Base-by-base conservation (phyloP, 2,113 vertebrate genomes). In the Aplodontia rufa region DNA sequence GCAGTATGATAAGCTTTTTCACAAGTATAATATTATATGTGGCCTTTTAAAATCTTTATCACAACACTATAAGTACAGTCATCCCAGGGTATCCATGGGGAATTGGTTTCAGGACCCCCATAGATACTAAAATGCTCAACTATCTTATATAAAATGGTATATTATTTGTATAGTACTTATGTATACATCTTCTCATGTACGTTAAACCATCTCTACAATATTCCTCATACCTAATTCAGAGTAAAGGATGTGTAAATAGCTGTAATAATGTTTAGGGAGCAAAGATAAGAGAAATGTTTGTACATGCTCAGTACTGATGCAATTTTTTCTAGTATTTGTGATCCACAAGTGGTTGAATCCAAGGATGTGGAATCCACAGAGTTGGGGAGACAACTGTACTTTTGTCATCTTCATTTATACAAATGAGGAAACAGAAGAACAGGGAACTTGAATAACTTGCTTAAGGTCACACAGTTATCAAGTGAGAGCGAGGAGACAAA, bases 41-140 rank as follows among this genome's bases (percentile, higher is more conserved):
- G 53, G 69, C 60, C 47, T 66, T 86, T 91, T 45, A 84, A 93
- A 88, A 71, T 91, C 60, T 53, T 82, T 45, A 74, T 83, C 53
- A 71, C 35, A 58, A 10, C 19, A 78, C 37, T 69, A 28, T 89
- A 78, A 72, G 37, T 75, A 64, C 14, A 64, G n/a, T 87, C 42
- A 19, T 82, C 37, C 30, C 22, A 51, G 32, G 28, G 14, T 74
- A 64, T 64, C 26, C 24, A 71, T 32, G 10, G 42, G 28, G 28
- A 19, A 14, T 71, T 80, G 42, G 12, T 80, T 68, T 40, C 60
- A 62, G 55, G n/a, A 80, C 19, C 26, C 2, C 30, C 47, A 24
- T 16, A 81, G 42, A 40, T 62, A 51, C 55, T 49, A 74, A 72
- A 51, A 60, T 93, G 13, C 12, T 55, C 53, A 53, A 35, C 5